Evolutionary conservation across 2,888 invertebrate genomes (phyloP), one percentile per base, ranked within the genome.

Genomic region (Hipparchia sbordonii): DNA sequence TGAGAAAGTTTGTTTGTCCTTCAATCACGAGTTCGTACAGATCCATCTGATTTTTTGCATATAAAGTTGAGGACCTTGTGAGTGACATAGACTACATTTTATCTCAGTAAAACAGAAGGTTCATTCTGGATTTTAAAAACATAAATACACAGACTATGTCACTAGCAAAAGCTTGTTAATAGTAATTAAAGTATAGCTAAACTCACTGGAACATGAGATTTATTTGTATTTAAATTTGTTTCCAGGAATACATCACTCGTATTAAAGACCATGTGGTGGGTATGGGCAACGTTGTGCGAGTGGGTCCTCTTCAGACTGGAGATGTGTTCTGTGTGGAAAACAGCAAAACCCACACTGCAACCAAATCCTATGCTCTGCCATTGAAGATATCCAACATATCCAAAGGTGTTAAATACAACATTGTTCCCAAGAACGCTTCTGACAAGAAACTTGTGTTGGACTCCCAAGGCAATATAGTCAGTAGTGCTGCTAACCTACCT

Each of bases 191-290:
- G 2, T 39, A 5, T 39, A 39, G 39, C 39, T 39, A 39, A 39
- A 39, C 5, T 39, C 39, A 39, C 39, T 39, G 48, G 8, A 48
- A 6, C 5, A 10, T 52, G 52, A 52, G 8, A 52, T 52, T 10
- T 10, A 54, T 54, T 2, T 52, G 12, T 12, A 52, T 62, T 48
- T 2, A 2, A 7, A 65, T 68, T 73, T 71, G 73, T 74, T 77
- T 87, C 67, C 85, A 93, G 93, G 93, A 93, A 86, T 94, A 93
- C 79, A 93, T 94, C 65, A 89, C 91, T 5, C 89, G 92, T 73
- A 94, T 97, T 79, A 96, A 96, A 79, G 95, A 95, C 69, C 95
- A 96, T 87, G 96, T 95, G 72, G 96, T 96, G 13, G 97, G 97
- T 6, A 96, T 96, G 92, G 97, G 96, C 70, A 95, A 95, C 84